These are phyloP conservation scores for Laticauda laticaudata DNA, from an alignment of 2,113 vertebrate genomes.

Conservation along the genomic window DNA sequence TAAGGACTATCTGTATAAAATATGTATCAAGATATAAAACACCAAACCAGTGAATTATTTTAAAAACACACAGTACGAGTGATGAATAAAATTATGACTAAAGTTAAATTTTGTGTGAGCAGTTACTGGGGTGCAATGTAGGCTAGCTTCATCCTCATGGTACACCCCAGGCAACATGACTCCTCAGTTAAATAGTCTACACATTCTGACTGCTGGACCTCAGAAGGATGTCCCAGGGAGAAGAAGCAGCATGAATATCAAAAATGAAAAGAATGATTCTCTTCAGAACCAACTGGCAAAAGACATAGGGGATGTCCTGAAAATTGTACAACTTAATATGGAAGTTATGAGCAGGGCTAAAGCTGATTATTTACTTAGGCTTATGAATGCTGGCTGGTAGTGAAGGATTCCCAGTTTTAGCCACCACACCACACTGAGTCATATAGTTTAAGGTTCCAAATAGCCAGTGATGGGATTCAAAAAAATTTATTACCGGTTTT, in stretches of 20 bases:
- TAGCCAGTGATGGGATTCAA: too few relatives aligned
- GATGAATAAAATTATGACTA: not conserved
- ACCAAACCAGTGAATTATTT: not conserved
- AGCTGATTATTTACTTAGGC: not conserved
- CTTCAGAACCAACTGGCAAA: not conserved
- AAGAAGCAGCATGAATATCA: not conserved
- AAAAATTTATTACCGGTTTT: too few relatives aligned
- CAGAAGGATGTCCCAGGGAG: not conserved
- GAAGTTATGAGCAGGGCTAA: not conserved
- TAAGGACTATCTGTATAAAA: not conserved
- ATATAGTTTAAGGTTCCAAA: not conserved
- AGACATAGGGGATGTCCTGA: not conserved
- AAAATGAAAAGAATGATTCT: not conserved
- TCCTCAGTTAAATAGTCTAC: not conserved
- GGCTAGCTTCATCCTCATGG: not conserved
- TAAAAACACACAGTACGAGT: not conserved
- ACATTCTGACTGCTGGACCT: not conserved
- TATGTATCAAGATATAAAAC: not conserved
- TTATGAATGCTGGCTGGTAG: not conserved
- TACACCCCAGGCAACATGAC: not conserved
- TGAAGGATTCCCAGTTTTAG: not conserved
- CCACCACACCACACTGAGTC: not conserved
- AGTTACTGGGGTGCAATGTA: not conserved
- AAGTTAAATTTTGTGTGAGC: not conserved
- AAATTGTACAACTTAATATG: not conserved